These are phyloP conservation scores for Peromyscus leucopus DNA, from an alignment of 2,113 vertebrate genomes.

Conservation along the genomic window DNA sequence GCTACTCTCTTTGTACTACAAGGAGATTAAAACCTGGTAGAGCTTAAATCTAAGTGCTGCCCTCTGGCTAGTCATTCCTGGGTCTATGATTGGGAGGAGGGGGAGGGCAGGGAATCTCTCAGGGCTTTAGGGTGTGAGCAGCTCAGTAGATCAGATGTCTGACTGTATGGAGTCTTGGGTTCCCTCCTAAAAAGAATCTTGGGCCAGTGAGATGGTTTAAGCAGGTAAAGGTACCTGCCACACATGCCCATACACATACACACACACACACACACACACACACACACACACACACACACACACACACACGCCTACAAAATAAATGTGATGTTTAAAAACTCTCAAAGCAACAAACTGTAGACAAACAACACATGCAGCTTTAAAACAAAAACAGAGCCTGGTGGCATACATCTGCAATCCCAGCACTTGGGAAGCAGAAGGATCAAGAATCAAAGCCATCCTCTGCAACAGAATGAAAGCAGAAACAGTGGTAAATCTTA, in stretches of 20 bases:
- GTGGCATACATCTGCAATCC: neutral
- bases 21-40: slow-evolving; percentile 78
- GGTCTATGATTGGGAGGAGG: neutral
- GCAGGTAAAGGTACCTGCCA: neutral
- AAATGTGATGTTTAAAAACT: neutral
- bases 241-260: neutral
- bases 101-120: too few relatives aligned
- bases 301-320: neutral
- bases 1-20: slow-evolving; percentile 70
- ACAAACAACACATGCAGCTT: slow-evolving; percentile 38
- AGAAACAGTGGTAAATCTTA: neutral
- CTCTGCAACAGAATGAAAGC: neutral
- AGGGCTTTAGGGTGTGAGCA: neutral
- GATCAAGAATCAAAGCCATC: neutral
- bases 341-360: slow-evolving; percentile 31
- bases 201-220: neutral
- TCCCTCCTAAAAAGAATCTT: neutral
- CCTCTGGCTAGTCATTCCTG: slow-evolving; percentile 56
- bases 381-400: neutral
- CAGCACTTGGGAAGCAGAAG: neutral
- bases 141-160: neutral
- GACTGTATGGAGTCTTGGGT: neutral
- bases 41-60: slow-evolving; percentile 68
- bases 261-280: neutral
- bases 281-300: neutral